Conservation (phyloP, 1,140 invertebrate genomes). For the Drosophila biarmipes region DNA sequence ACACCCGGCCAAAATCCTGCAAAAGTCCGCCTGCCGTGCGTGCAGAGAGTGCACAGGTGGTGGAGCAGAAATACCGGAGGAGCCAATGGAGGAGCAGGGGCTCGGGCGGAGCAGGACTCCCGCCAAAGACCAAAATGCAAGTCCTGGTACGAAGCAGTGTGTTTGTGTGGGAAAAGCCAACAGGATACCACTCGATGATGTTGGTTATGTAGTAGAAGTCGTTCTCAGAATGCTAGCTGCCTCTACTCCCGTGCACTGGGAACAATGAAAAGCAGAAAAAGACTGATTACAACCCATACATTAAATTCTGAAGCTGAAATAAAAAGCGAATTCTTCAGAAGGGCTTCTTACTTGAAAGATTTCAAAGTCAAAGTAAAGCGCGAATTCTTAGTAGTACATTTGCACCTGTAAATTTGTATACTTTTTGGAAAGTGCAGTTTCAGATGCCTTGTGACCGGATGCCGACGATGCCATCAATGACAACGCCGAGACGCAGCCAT, state of each 20-base stretch:
- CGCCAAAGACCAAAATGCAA: slow-evolving; percentile 53
- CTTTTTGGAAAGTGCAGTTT: neutral
- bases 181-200: slow-evolving; percentile 55
- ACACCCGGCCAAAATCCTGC: slow-evolving; percentile 66
- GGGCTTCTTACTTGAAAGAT: neutral
- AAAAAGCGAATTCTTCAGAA: neutral
- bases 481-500: slow-evolving; percentile 27
- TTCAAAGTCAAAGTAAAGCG: too few species aligned
- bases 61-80: slow-evolving; percentile 6
- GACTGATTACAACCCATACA: neutral
- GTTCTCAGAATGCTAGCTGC: slow-evolving; percentile 33
- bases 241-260: neutral
- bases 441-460: slow-evolving; percentile 20
- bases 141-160: slow-evolving; percentile 15
- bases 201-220: slow-evolving; percentile 42
- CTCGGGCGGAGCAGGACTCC: slow-evolving; percentile 14
- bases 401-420: neutral
- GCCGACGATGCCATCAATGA: slow-evolving; percentile 48
- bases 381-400: neutral
- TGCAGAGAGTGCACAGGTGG: slow-evolving; percentile 61
- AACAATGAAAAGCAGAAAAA: neutral
- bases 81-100: neutral
- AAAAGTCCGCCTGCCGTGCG: slow-evolving; percentile 72
- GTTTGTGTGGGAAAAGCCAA: slow-evolving; percentile 49
- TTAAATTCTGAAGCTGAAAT: neutral